Percentiles rank a stretch among this genome's conserved stretches.
phyloP scores from a whole-genome alignment of 2,797 vertebrate genomes.

The Gymnocypris eckloni region DNA sequence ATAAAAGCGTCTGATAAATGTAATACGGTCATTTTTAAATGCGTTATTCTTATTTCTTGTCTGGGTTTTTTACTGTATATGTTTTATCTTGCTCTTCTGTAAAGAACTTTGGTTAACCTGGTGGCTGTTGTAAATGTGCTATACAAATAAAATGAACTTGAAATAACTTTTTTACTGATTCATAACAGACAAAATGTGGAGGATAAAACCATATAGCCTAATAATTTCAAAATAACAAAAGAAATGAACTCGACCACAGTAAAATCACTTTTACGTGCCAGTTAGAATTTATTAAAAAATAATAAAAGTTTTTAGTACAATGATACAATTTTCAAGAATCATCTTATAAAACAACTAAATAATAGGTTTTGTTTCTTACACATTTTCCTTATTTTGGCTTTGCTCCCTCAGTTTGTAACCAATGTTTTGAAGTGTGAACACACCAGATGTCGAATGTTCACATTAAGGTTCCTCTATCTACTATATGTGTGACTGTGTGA shows the following conservation, averaged over 20 bases:
- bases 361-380: neutral
- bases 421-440: slow-evolving; percentile 1
- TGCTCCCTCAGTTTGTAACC: neutral
- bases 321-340: neutral
- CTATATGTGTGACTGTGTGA: neutral
- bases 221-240: neutral
- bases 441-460: slow-evolving; percentile 12
- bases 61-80: no score
- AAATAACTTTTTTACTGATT: neutral
- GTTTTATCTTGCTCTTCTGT: no score
- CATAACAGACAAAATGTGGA: neutral
- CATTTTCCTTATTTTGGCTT: neutral
- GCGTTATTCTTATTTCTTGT: no score
- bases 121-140: no score
- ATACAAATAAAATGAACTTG: no score
- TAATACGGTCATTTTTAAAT: no score
- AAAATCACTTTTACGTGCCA: neutral
- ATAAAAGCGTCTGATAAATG: no score
- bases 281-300: no score
- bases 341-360: neutral
- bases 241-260: neutral
- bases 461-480: neutral
- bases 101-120: no score
- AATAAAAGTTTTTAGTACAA: neutral
- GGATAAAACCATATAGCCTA: neutral